phyloP scores from a whole-genome alignment of 2,888 invertebrate genomes.

The Nomada hirtipes region DNA sequence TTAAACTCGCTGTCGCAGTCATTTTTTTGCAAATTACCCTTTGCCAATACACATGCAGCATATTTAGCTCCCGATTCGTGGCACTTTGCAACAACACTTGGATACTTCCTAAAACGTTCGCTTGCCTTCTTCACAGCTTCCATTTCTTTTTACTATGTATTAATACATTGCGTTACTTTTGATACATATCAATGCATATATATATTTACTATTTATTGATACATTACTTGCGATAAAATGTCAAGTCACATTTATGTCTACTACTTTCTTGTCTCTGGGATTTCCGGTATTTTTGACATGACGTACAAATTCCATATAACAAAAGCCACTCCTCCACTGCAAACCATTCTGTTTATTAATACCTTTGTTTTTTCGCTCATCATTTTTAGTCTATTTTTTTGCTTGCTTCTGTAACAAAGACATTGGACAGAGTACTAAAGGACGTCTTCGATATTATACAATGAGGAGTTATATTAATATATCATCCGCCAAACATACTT shows the following conservation, averaged over 20 bases:
- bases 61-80: slow-evolving; percentile 89
- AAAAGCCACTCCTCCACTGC: rapidly evolving
- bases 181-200: background rate
- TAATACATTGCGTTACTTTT: slow-evolving; percentile 8
- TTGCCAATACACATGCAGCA: slow-evolving; percentile 92
- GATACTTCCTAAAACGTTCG: slow-evolving; percentile 90
- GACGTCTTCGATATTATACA: background rate
- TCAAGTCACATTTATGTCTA: background rate
- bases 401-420: slow-evolving; percentile 61
- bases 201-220: slow-evolving; percentile 16
- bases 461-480: slow-evolving; percentile 4
- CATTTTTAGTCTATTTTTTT: slow-evolving; percentile 56
- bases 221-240: slow-evolving; percentile 17
- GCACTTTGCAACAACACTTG: slow-evolving; percentile 90
- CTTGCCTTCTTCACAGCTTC: slow-evolving; percentile 92
- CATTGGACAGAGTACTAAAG: background rate
- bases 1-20: slow-evolving; percentile 92
- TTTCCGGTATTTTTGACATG: background rate
- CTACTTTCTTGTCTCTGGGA: background rate
- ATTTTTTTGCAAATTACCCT: slow-evolving; percentile 89
- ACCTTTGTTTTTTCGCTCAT: background rate
- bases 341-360: background rate
- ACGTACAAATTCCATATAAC: rapidly evolving
- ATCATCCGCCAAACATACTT: slow-evolving; percentile 79
- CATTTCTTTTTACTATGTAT: slow-evolving; percentile 85